Evolutionary conservation across 2,113 vertebrate genomes (phyloP), one percentile per base, ranked within the genome.

Genomic region (Bujurquina vittata): DNA sequence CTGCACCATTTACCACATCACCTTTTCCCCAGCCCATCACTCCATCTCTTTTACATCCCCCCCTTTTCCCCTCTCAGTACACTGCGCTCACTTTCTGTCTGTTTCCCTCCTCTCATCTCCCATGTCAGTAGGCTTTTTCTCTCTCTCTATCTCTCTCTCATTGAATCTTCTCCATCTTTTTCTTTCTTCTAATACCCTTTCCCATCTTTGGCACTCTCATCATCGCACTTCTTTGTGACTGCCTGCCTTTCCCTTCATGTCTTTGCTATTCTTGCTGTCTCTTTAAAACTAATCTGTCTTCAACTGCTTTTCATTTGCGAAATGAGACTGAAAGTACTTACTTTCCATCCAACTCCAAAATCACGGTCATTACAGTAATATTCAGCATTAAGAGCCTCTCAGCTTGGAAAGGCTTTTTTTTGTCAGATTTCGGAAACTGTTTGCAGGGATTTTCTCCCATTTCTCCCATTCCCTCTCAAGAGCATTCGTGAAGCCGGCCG

Each of bases 1-100:
- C 73, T 63, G 29, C 65, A 79, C 79, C 83, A 81, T 89, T 91
- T 85, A 46, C 69, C 62, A 58, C 40, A 82, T 74, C 55, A 40
- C n/a, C 43, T 33, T 83, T 33, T 76, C 63, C 33, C 22, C 31
- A 77, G 62, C 58, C 2, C 58, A 31, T 77, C 61, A 33, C 75
- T 56, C 61, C 67, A 23, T 81, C 31, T 83, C 75, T 81, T 75
- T 65, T 17, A 54, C 17, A 81, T 11, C 60, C 56, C 40, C 60
- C 56, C 40, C 26, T 11, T 10, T 69, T 77, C 31, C 40, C 43
- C 65, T 17, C 37, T 74, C 12, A 72, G 46, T 55, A 29, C 35
- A 14, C 37, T 59, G 18, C 20, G 17, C 37, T 84, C 14, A 10
- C 43, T 80, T 73, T 37, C 9, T 35, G 33, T 46, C 55, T 23